Evolutionary conservation across 2,113 vertebrate genomes (phyloP), one percentile per base, ranked within the genome.

Genomic region (Ancistrus triradiatus): DNA sequence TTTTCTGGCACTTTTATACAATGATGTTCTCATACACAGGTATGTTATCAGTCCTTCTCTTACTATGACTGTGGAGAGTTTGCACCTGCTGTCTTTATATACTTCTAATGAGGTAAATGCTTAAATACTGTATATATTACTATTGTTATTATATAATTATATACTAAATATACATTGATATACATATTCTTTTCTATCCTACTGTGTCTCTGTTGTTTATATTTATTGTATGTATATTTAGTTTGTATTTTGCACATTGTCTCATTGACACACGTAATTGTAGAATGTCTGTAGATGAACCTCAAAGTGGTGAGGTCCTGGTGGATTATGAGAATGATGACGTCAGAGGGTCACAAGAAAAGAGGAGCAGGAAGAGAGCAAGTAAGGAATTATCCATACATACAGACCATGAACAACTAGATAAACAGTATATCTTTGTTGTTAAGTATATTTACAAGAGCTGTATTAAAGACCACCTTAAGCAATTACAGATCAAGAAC

Each of bases 1-100:
- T 81, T 85, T 86, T 88, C 88, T 90, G 85, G 86, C 86, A 87
- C 79, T 90, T 90, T 90, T 85, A 86, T 81, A 85, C 88, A 89
- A 87, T 87, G 78, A 85, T 81, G 80, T 78, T 83, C 83, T 78
- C 83, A 74, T 81, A 80, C 81, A 73, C 80, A 72, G 79, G 71
- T 77, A 83, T 82, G 84, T 81, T 83, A 86, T 82, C 83, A 78
- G 79, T 80, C 84, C 82, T 80, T 42, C 78, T 84, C 79, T 82
- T 76, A 82, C 80, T 78, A 81, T 78, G 80, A 83, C 75, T 78
- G 81, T 72, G 80, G 83, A 83, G 40, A 80, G 82, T 78, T 82
- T 79, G 80, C 81, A 78, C 81, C 82, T 77, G 77, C 78, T 70
- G 80, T 76, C 78, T 85, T 79, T 37, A 37, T 11, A 8, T 37